These are phyloP conservation scores for Sarcophaga variegata DNA, from an alignment of 2,888 invertebrate species.

Conservation along the genomic window DNA sequence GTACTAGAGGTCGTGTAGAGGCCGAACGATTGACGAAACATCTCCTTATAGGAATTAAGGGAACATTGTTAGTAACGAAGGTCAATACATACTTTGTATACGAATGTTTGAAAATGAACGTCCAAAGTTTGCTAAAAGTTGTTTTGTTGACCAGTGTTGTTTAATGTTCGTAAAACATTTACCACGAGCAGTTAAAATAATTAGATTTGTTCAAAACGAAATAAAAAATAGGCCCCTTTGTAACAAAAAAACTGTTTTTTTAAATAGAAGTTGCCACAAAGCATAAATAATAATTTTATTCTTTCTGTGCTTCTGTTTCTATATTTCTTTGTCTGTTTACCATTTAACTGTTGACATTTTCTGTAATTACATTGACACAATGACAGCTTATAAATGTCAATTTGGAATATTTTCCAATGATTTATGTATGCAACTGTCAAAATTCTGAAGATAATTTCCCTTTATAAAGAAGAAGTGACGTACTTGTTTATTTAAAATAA, in stretches of 20 bases:
- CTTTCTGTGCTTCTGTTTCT: background rate
- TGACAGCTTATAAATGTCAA: conserved; percentile 68
- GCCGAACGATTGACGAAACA: too few relatives aligned
- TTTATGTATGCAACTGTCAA: conserved; percentile 54
- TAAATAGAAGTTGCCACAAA: too few relatives aligned
- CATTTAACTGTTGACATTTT: conserved; percentile 51
- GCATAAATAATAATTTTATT: background rate
- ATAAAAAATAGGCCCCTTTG: background rate
- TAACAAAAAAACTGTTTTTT: conserved; percentile 4
- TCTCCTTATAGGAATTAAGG: too few relatives aligned
- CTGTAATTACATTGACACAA: conserved; percentile 63
- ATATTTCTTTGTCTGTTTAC: conserved; percentile 23
- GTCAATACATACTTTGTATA: too few relatives aligned
- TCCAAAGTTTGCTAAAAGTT: too few relatives aligned
- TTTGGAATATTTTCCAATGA: conserved; percentile 37
- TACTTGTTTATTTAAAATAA: background rate
- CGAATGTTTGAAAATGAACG: too few relatives aligned
- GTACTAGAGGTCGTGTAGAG: too few relatives aligned
- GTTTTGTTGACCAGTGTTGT: too few relatives aligned
- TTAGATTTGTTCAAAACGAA: background rate
- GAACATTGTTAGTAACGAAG: too few relatives aligned
- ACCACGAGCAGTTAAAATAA: too few relatives aligned
- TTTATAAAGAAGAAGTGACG: background rate
- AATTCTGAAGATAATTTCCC: conserved; percentile 23
- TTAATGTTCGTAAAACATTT: too few relatives aligned